A percentile compares a stretch with the other conserved stretches of the same genome.
phyloP scores from a whole-genome alignment of 2,888 invertebrate species.

The Gymnoscelis rufifasciata region DNA sequence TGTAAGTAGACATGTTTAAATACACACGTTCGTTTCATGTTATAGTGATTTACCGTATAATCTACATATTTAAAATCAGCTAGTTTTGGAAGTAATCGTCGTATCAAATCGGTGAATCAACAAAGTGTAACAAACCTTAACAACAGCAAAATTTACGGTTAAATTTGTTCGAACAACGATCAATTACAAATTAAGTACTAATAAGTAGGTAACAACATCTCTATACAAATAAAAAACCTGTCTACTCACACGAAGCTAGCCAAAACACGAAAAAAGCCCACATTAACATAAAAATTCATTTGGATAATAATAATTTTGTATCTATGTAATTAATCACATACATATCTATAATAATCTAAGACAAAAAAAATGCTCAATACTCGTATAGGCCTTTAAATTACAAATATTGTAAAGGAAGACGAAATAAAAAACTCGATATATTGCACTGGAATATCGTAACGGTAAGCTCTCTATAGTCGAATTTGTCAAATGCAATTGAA shows the following conservation, averaged over 20 bases:
- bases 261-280: conserved; percentile 19
- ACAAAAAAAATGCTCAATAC: conserved; percentile 47
- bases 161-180: background rate
- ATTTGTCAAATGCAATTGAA: conserved; percentile 6
- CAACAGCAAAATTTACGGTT: no score
- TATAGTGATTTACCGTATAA: background rate
- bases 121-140: no score
- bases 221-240: conserved; percentile 6
- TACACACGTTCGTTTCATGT: background rate
- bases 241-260: conserved; percentile 16
- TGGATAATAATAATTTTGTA: conserved; percentile 33
- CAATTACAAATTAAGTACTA: conserved; percentile 2
- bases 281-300: conserved; percentile 39
- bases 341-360: conserved; percentile 44
- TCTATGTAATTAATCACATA: conserved; percentile 34
- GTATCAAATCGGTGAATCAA: no score
- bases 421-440: conserved; percentile 42
- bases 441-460: conserved; percentile 35
- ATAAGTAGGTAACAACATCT: conserved; percentile 3
- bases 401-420: conserved; percentile 49
- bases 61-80: no score
- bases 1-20: conserved; percentile 19
- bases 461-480: conserved; percentile 5
- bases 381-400: conserved; percentile 52
- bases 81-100: no score